phyloP scores from a whole-genome alignment of 2,888 invertebrate genomes.

The Nasonovia ribisnigri region DNA sequence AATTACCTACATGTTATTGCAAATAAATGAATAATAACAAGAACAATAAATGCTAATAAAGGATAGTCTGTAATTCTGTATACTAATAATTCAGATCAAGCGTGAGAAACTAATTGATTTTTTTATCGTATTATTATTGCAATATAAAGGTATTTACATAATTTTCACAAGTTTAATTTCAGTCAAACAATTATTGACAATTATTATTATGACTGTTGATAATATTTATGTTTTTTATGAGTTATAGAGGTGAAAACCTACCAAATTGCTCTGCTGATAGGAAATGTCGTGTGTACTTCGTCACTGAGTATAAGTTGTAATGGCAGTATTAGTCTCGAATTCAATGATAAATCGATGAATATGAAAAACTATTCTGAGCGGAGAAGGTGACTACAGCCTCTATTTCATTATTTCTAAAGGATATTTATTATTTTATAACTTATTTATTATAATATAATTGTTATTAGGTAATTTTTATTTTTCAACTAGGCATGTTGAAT shows the following conservation, averaged over 20 bases:
- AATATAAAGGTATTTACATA: neutral
- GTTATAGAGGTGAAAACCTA: neutral
- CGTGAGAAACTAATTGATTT: neutral
- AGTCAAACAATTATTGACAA: neutral
- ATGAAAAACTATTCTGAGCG: neutral
- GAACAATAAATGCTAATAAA: neutral
- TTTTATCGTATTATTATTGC: neutral
- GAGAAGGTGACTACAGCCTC: neutral
- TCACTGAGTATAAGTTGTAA: neutral
- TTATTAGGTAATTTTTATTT: neutral
- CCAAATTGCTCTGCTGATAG: neutral
- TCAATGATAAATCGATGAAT: neutral
- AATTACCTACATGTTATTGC: neutral
- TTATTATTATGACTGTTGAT: neutral
- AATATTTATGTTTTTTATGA: neutral
- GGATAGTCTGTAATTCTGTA: neutral
- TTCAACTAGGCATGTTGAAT: neutral
- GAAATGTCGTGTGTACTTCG: neutral
- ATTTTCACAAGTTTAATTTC: neutral
- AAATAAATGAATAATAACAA: neutral
- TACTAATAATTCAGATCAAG: neutral
- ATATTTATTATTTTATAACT: neutral
- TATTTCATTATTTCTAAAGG: neutral
- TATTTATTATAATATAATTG: neutral
- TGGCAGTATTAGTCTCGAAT: neutral